phyloP scores from a whole-genome alignment of 2,113 vertebrate species.

The Tragulus kanchil region DNA sequence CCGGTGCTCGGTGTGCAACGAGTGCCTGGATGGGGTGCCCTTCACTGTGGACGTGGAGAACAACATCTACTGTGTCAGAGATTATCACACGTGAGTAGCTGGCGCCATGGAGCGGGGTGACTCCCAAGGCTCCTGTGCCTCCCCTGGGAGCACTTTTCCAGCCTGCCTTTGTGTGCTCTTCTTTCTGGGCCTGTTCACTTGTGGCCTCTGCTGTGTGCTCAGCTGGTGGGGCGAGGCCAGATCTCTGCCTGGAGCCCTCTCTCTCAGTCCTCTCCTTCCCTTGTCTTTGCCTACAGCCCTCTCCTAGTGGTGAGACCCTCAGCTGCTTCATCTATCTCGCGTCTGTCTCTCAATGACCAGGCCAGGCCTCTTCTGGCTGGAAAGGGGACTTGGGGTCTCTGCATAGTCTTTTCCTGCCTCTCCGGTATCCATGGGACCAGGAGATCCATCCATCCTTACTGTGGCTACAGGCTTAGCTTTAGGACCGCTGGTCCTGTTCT shows the following conservation, averaged over 20 bases:
- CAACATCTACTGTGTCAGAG: conserved; percentile 99
- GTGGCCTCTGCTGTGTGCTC: neutral
- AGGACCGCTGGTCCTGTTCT: neutral
- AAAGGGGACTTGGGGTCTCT: neutral
- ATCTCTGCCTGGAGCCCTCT: neutral
- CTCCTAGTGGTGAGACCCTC: neutral
- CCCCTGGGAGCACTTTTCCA: neutral
- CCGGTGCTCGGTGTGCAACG: conserved; percentile 97
- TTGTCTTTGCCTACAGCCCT: neutral
- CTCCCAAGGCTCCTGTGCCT: accelerated
- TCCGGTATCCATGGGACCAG: neutral
- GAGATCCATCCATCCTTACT: neutral
- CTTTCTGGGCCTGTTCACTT: neutral
- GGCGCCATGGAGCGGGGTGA: accelerated
- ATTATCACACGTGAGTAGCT: conserved; percentile 96
- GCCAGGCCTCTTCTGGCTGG: neutral
- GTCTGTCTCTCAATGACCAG: neutral
- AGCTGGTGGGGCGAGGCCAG: neutral
- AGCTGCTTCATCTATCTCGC: neutral
- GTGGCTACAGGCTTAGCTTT: neutral
- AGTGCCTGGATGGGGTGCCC: conserved; percentile 97
- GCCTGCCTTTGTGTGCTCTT: neutral
- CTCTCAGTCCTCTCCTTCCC: accelerated
- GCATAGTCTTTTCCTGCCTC: neutral
- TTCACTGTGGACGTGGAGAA: conserved; percentile 98